Conservation (phyloP, 1,140 invertebrate species). For the Caerostris extrusa region DNA sequence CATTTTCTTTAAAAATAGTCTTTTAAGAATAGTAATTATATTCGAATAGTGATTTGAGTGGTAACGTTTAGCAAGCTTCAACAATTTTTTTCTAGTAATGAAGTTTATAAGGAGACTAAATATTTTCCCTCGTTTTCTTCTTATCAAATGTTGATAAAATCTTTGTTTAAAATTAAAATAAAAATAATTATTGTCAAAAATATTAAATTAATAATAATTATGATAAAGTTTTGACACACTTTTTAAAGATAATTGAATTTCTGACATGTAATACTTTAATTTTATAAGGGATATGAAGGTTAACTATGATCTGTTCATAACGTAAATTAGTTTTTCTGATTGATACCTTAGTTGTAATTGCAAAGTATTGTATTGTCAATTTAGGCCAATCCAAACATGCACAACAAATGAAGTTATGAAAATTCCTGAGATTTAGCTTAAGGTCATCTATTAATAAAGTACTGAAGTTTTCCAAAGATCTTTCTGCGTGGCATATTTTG, state of each 20-base stretch:
- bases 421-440: neutral
- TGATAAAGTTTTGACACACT: neutral
- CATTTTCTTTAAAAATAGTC: no score
- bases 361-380: neutral
- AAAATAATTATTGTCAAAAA: no score
- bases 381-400: neutral
- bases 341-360: neutral
- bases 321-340: conserved; percentile 12
- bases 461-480: neutral
- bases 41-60: no score
- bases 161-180: no score
- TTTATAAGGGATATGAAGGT: neutral
- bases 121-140: no score
- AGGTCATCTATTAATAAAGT: neutral
- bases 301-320: neutral
- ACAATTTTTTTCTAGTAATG: no score
- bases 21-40: no score
- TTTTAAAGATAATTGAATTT: neutral
- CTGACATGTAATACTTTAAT: neutral
- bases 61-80: no score
- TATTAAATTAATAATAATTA: no score
- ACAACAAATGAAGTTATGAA: neutral
- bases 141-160: no score
- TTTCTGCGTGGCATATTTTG: neutral
- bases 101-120: no score